Base-by-base conservation (phyloP, 2,888 invertebrate genomes). In the Diplolepis rosae region DNA sequence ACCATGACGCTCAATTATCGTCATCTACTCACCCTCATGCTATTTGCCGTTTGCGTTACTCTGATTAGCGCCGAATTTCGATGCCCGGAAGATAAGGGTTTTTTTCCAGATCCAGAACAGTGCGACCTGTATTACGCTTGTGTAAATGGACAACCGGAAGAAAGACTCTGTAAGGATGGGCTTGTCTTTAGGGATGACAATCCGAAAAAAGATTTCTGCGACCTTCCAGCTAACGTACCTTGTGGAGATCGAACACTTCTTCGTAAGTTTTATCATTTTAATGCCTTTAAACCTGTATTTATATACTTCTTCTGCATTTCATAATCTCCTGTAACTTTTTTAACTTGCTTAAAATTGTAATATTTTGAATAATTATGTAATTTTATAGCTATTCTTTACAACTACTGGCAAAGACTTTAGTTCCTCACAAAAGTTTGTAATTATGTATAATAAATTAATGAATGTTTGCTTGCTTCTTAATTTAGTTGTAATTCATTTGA, bases 91-190 rank as follows among this genome's bases (percentile, higher is more conserved):
- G 91, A 92, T 77, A 92, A 91, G 76, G 95, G 95, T n/a, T 94
- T 91, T 89, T 95, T 92, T 89, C 92, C 94, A 4, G 95, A 95
- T 87, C 90, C 91, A 1, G 91, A 92, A 83, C 94, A 95, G 87
- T 95, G 95, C 86, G 95, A 95, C 89, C 91, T 95, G 75, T 95
- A 95, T 88, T 95, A 94, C 89, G 92, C 92, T 82, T 95, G 95
- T 89, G 76, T 75, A 45, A 92, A 92, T 88, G 93, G 93, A 28
- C 90, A 90, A 71, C 87, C 93, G 2, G 94, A 93, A 85, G 90
- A 92, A 70, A 93, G 90, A 78, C 90, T 95, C 13, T 95, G 95
- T 86, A 94, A 94, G 0, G 95, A 95, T 78, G 95, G 95, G 1
- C 90, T 95, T 35, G 93, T 95, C 24, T 95, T 95, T 88, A 91